Percentiles rank a stretch among this genome's conserved stretches.
Conservation (phyloP, 2,113 vertebrate species). For the Suricata suricatta region DNA sequence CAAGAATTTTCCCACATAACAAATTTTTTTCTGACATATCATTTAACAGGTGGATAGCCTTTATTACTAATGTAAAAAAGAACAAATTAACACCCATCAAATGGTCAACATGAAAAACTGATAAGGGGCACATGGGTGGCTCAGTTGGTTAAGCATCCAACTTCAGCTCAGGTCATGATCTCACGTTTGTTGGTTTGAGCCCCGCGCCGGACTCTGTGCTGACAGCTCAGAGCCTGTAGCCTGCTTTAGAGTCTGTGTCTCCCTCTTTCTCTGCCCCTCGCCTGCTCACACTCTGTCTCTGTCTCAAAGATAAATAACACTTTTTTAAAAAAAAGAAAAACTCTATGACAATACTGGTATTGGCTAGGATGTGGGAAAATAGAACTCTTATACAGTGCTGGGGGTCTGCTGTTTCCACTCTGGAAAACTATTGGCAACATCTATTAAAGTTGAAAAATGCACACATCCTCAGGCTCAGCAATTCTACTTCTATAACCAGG, state of each 20-base stretch:
- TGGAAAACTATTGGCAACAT: neutral
- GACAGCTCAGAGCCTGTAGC: too few relatives aligned
- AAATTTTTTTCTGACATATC: neutral
- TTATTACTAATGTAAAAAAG: neutral
- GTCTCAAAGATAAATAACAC: too few relatives aligned
- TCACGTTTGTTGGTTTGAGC: too few relatives aligned
- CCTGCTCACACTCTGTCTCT: too few relatives aligned
- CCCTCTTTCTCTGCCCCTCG: too few relatives aligned
- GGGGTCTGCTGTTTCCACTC: neutral
- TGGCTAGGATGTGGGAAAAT: neutral
- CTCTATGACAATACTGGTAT: neutral
- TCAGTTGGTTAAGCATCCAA: too few relatives aligned
- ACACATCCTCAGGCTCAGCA: neutral
- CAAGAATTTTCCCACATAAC: neutral
- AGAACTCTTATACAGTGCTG: neutral
- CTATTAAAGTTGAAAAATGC: neutral
- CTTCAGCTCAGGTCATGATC: too few relatives aligned
- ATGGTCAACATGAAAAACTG: neutral
- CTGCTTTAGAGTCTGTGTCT: too few relatives aligned
- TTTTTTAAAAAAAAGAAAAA: neutral
- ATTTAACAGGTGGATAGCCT: neutral
- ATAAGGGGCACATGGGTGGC: too few relatives aligned
- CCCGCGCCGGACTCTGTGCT: too few relatives aligned
- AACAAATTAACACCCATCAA: neutral
- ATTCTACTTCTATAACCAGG: neutral